phyloP scores from a whole-genome alignment of 2,113 vertebrate genomes.

The Casuarius casuarius region DNA sequence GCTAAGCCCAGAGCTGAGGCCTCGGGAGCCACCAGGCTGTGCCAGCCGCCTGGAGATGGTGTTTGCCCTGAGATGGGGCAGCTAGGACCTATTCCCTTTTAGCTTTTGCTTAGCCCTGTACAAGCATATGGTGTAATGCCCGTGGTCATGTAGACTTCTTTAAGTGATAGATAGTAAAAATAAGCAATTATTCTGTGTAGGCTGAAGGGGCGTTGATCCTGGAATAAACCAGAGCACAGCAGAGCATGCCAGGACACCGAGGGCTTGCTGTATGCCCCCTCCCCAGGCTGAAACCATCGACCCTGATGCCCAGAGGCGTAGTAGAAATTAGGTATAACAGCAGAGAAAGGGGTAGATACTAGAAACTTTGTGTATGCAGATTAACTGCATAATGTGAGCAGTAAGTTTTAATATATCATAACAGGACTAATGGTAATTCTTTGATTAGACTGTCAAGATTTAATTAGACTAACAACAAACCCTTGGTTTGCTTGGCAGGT shows the following conservation, averaged over 20 bases:
- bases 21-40: too few relatives aligned
- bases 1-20: too few relatives aligned
- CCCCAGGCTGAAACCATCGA: background rate
- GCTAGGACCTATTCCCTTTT: background rate
- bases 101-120: background rate
- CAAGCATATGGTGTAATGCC: too few relatives aligned
- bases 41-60: too few relatives aligned
- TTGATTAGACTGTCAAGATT: background rate
- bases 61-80: too few relatives aligned
- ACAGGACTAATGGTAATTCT: background rate
- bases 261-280: background rate
- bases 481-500: background rate
- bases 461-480: background rate
- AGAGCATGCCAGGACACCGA: too few relatives aligned
- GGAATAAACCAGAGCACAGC: background rate
- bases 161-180: background rate
- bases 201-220: background rate
- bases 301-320: background rate
- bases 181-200: accelerated
- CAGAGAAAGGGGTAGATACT: background rate
- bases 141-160: background rate
- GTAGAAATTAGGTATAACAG: background rate
- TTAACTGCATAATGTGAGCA: background rate
- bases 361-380: background rate
- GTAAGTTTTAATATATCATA: background rate